These are phyloP conservation scores for Formica aserva DNA, from an alignment of 2,888 invertebrate genomes.

Conservation along the genomic window DNA sequence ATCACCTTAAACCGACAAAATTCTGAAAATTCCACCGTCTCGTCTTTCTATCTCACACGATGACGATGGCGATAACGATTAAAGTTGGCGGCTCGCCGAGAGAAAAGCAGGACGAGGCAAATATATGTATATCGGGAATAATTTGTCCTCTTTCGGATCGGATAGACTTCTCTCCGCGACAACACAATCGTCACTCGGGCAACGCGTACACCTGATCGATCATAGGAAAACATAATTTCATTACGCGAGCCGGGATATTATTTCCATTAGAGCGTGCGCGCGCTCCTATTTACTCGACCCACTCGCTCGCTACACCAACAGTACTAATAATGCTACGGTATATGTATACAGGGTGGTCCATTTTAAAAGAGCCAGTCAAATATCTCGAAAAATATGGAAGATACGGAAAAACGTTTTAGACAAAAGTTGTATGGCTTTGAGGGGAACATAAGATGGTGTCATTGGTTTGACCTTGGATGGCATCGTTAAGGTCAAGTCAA, in stretches of 20 bases:
- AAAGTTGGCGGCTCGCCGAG: neutral
- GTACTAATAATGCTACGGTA: constrained; percentile 29
- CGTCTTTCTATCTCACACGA: neutral
- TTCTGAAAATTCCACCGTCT: constrained; percentile 27
- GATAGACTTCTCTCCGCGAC: constrained; percentile 39
- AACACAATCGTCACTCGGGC: constrained; percentile 44
- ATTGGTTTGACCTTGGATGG: too few species aligned
- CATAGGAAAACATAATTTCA: constrained; percentile 53
- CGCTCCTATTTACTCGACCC: constrained; percentile 50
- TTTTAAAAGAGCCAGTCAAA: too few species aligned
- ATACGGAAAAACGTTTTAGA: too few species aligned
- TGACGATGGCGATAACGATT: neutral
- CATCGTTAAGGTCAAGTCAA: too few species aligned
- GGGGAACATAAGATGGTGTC: too few species aligned
- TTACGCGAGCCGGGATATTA: constrained; percentile 46
- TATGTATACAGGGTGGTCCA: too few species aligned
- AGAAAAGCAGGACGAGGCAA: neutral
- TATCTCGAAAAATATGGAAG: too few species aligned
- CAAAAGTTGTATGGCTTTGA: too few species aligned
- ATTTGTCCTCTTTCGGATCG: constrained; percentile 32
- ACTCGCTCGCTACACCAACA: constrained; percentile 33
- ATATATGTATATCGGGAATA: constrained; percentile 13
- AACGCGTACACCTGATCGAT: constrained; percentile 46
- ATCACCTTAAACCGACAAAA: constrained; percentile 6
- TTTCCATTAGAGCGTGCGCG: constrained; percentile 41